Evolutionary conservation across 2,888 invertebrate genomes (phyloP).

Genomic region (Acrobasis consociella): DNA sequence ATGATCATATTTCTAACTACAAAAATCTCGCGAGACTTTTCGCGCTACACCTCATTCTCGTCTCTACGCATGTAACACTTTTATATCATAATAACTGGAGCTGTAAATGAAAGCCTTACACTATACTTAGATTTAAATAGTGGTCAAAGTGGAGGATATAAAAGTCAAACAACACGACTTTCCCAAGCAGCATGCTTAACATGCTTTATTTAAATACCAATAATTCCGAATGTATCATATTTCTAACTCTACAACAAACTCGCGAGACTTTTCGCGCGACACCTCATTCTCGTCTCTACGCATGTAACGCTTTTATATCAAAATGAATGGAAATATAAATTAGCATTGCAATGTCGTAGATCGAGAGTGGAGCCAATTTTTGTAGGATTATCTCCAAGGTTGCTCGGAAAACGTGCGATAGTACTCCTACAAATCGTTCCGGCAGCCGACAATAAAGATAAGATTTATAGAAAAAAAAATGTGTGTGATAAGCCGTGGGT

Average conservation of each 20-base stretch:
- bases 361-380: constrained; percentile 57
- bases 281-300: constrained; percentile 38
- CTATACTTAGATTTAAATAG: too few species aligned
- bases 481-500: background rate
- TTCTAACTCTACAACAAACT: background rate
- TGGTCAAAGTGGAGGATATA: background rate
- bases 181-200: background rate
- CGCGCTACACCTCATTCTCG: too few species aligned
- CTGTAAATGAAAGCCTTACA: too few species aligned
- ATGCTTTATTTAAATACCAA: background rate
- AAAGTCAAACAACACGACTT: background rate
- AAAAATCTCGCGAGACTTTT: background rate
- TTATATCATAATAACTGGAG: too few species aligned
- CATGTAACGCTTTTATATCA: constrained; percentile 47
- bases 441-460: constrained; percentile 20
- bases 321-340: constrained; percentile 65
- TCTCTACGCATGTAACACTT: too few species aligned
- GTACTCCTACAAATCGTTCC: constrained; percentile 18
- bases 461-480: constrained; percentile 11
- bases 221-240: background rate
- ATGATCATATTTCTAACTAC: background rate
- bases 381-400: constrained; percentile 50
- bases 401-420: constrained; percentile 15
- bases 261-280: constrained; percentile 37
- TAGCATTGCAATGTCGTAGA: constrained; percentile 52